Evolutionary conservation across 2,888 invertebrate genomes (phyloP).

Genomic region (Hyposoter didymator): DNA sequence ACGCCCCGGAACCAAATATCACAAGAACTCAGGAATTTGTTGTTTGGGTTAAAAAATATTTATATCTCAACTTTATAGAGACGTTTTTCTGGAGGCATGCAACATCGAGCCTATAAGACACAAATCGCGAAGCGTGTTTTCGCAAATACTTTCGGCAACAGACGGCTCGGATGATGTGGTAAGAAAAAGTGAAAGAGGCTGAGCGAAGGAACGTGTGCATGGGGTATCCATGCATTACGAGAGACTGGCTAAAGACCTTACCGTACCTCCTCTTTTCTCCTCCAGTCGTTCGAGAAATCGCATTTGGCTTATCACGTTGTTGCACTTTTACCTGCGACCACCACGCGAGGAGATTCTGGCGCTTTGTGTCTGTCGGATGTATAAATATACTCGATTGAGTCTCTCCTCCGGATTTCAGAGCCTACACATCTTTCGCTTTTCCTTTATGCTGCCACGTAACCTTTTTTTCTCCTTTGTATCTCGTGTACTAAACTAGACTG

Average conservation of each 20-base stretch:
- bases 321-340: slow-evolving; percentile 66
- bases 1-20: background rate
- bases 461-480: slow-evolving; percentile 40
- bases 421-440: slow-evolving; percentile 53
- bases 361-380: slow-evolving; percentile 54
- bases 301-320: slow-evolving; percentile 64
- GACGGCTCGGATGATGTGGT: background rate
- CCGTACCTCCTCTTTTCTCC: slow-evolving; percentile 24
- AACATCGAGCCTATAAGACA: slow-evolving; percentile 9
- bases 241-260: slow-evolving; percentile 30
- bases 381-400: slow-evolving; percentile 38
- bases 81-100: slow-evolving; percentile 12
- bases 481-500: slow-evolving; percentile 30
- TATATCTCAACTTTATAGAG: slow-evolving; percentile 18
- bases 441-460: slow-evolving; percentile 34
- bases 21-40: background rate
- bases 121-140: slow-evolving; percentile 23
- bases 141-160: slow-evolving; percentile 52
- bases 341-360: slow-evolving; percentile 55
- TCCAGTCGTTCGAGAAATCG: slow-evolving; percentile 61
- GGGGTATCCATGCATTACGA: slow-evolving; percentile 9
- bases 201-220: background rate
- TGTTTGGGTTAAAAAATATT: background rate
- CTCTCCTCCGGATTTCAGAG: slow-evolving; percentile 42
- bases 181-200: slow-evolving; percentile 19